Base-by-base conservation (phyloP, 2,888 invertebrate genomes). In the Microplitis deprimator region DNA sequence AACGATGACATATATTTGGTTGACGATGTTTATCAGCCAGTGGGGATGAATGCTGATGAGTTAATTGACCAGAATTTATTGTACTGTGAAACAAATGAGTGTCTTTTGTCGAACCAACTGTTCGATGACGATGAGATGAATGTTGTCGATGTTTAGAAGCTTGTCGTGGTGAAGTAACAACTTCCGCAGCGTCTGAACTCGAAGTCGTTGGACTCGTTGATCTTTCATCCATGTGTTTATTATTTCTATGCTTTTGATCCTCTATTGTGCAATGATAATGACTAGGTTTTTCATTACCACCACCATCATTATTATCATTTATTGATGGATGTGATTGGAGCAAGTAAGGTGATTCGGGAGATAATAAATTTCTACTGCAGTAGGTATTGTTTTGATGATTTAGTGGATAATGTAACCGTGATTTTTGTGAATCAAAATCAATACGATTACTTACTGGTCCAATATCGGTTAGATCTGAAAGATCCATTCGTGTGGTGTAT, bases 131-230 rank as follows among this genome's bases (percentile, higher is more conserved):
- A 65, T 77, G 77, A 6, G 77, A 73, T 39, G 74, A 71, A 10
- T 74, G 77, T 39, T 77, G 77, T 50, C 73, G 68, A 16, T 77
- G 74, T 29, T 61, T n/a, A 1, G 64, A 39, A 39, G 29, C 65
- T 29, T 65, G 70, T 6, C 73, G 29, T 5, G 72, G 68, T 68
- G 76, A 73, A n/a, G 74, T 65, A n/a, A 74, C 70, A 16, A 74
- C 62, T 64, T 75, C 75, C 10, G 59, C 65, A 29, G 67, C 62
- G 50, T 77, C 77, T 38, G 77, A 77, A 16, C 74, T 74, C 10
- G 77, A 77, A 8, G 77, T 67, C 41, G 74, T 67, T 41, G 77
- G 77, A 41, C 77, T 77, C 1, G 38, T 64, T 41, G 74, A 77
- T 67, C 77, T 59, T 16, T 70, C 77, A 39, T 77, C 77, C 16